Evolutionary conservation across 2,888 invertebrate species (phyloP).

Genomic region (Drosophila paucipuncta): DNA sequence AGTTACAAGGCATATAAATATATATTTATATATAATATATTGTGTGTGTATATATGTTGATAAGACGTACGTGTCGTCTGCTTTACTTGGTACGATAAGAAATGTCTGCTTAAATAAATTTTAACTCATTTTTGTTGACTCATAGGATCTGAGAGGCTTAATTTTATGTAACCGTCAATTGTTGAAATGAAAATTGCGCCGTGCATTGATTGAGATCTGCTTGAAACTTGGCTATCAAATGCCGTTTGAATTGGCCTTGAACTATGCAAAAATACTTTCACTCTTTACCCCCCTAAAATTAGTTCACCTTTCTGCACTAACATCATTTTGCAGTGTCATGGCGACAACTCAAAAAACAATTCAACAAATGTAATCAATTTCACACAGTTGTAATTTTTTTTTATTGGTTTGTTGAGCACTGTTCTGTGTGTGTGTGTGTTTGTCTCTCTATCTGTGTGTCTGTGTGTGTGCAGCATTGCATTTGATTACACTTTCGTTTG

Average conservation of each 20-base stretch:
- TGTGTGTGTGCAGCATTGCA: constrained; percentile 32
- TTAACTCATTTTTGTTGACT: background rate
- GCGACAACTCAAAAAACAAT: constrained; percentile 51
- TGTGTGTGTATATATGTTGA: constrained; percentile 18
- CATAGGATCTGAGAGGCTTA: background rate
- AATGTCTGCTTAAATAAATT: background rate
- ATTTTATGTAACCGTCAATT: constrained; percentile 56
- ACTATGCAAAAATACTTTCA: constrained; percentile 21
- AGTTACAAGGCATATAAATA: background rate
- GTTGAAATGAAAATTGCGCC: constrained; percentile 1
- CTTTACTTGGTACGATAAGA: constrained; percentile 24
- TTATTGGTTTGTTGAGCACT: background rate
- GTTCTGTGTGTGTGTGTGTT: background rate
- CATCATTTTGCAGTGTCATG: constrained; percentile 60
- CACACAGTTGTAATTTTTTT: constrained; percentile 21
- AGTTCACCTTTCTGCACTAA: background rate
- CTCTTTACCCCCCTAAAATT: background rate
- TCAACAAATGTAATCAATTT: constrained; percentile 65
- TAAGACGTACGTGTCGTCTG: constrained; percentile 41
- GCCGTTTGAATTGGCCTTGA: constrained; percentile 40
- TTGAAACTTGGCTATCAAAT: constrained; percentile 8
- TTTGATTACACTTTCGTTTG: constrained; percentile 17
- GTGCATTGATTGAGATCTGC: constrained; percentile 3
- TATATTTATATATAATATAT: background rate
- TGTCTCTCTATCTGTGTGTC: background rate